A percentile compares a stretch with the other conserved stretches of the same genome.
phyloP scores from a whole-genome alignment of 2,113 vertebrate genomes.

The Jaculus jaculus region DNA sequence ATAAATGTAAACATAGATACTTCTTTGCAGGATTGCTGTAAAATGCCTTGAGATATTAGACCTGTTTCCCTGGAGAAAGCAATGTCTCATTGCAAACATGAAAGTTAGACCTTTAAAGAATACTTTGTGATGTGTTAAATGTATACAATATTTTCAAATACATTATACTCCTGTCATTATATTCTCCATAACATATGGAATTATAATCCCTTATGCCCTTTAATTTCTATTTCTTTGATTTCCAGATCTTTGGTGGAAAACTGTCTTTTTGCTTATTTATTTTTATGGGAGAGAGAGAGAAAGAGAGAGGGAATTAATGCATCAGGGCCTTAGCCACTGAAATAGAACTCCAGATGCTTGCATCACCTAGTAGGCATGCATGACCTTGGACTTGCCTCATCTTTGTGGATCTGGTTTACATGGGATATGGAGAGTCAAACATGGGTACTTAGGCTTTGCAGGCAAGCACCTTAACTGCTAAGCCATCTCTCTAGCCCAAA shows the following conservation, averaged over 20 bases:
- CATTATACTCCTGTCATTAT: not conserved
- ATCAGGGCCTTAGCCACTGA: too few relatives aligned
- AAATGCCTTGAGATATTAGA: not conserved
- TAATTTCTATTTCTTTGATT: not conserved
- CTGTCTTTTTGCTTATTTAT: not conserved
- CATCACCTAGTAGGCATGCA: too few relatives aligned
- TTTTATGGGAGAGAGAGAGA: too few relatives aligned
- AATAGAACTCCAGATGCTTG: too few relatives aligned
- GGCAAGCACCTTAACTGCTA: too few relatives aligned
- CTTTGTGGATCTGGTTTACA: too few relatives aligned
- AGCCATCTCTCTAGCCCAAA: too few relatives aligned
- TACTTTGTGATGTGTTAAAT: not conserved
- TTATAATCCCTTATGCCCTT: not conserved
- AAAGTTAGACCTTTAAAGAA: not conserved
- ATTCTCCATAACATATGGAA: not conserved
- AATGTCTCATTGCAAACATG: not conserved
- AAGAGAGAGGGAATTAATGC: too few relatives aligned
- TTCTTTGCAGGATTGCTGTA: not conserved
- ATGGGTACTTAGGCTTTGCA: too few relatives aligned
- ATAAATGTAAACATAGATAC: not conserved
- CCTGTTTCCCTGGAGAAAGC: not conserved
- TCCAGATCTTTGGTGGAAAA: not conserved
- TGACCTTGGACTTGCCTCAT: too few relatives aligned
- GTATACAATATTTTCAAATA: not conserved
- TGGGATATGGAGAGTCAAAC: too few relatives aligned